Conservation (phyloP, 2,888 invertebrate genomes). For the Thymelicus acteon region DNA sequence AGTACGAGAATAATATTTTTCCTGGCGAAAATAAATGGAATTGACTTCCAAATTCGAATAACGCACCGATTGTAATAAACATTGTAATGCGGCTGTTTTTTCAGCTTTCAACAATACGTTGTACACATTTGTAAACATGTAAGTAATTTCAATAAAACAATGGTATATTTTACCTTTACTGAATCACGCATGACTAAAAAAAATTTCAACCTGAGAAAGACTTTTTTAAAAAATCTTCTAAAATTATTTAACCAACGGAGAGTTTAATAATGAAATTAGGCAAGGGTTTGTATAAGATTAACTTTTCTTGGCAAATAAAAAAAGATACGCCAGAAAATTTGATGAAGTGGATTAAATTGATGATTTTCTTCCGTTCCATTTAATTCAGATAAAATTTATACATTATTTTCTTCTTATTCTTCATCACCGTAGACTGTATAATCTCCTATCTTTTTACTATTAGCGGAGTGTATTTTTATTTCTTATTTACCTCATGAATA, state of each 20-base stretch:
- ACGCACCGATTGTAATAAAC: background rate
- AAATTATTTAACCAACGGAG: conserved; percentile 1
- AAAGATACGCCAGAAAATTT: conserved; percentile 39
- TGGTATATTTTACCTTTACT: too few relatives aligned
- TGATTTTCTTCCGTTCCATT: conserved; percentile 55
- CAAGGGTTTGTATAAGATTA: conserved; percentile 27
- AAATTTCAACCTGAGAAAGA: too few relatives aligned
- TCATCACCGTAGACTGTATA: background rate
- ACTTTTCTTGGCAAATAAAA: conserved; percentile 42
- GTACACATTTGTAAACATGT: too few relatives aligned
- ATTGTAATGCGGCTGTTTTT: background rate
- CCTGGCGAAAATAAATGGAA: background rate
- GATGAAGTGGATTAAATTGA: conserved; percentile 49
- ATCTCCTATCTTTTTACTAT: background rate
- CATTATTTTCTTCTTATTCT: conserved; percentile 6
- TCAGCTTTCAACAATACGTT: too few relatives aligned
- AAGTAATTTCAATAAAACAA: too few relatives aligned
- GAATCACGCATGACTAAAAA: too few relatives aligned
- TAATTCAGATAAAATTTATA: conserved; percentile 40
- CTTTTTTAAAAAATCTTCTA: background rate
- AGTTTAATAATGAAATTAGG: conserved; percentile 28
- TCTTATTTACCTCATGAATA: conserved; percentile 92
- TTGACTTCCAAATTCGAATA: conserved; percentile 5
- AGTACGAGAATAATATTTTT: conserved; percentile 3
- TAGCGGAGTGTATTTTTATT: too few relatives aligned